Conservation (phyloP, 2,797 vertebrate genomes). For the Emydoidea blandingii region DNA sequence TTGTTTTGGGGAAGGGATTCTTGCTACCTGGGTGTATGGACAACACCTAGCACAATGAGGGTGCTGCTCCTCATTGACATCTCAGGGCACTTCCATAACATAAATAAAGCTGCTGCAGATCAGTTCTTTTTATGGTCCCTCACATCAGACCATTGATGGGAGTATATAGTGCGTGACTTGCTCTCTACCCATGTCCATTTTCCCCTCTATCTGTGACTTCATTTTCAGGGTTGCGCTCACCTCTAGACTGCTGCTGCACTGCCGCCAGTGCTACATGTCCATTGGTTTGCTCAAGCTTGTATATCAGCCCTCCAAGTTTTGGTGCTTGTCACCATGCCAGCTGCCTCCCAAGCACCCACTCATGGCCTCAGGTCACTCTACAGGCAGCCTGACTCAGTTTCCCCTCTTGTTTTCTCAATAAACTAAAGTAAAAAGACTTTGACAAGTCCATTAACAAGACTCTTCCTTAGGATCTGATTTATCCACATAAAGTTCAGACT, state of each 20-base stretch:
- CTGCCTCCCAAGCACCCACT: not conserved
- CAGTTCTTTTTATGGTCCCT: not conserved
- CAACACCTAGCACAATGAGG: rapidly evolving
- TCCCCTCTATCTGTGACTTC: not conserved
- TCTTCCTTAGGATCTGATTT: not conserved
- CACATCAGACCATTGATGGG: rapidly evolving
- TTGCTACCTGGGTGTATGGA: not conserved
- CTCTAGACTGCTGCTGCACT: not conserved
- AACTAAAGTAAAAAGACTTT: not conserved
- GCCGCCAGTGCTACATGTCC: not conserved
- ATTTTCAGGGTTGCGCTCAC: not conserved
- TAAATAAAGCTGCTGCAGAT: not conserved
- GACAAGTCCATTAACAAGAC: not conserved
- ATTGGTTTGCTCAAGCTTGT: not conserved
- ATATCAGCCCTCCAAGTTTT: not conserved
- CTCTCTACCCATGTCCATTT: not conserved
- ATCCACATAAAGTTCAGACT: not conserved
- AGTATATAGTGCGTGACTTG: not conserved
- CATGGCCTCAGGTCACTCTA: not conserved
- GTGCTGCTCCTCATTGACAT: not conserved
- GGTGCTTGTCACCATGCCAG: not conserved
- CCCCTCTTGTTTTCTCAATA: not conserved
- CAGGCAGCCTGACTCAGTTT: not conserved
- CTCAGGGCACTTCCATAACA: not conserved
- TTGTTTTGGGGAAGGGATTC: not conserved